Conservation (phyloP, 37 sponge, comb jelly and placozoan genomes). For the Oscarella lobularis region DNA sequence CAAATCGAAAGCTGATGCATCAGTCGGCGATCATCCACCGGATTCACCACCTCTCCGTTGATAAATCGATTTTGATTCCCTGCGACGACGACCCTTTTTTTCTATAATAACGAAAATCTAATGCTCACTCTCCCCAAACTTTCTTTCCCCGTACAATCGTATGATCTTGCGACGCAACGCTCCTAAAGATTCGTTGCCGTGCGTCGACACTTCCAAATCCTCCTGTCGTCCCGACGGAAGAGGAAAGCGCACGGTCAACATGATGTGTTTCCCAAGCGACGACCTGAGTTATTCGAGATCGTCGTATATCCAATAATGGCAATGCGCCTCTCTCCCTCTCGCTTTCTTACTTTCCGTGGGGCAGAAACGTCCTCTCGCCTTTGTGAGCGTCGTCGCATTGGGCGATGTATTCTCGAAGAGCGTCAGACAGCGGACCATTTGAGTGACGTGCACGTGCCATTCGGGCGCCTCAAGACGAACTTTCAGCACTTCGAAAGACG, state of each 20-base stretch:
- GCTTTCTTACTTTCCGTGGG: conserved; percentile 67
- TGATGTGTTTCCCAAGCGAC: neutral
- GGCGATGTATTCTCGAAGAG: conserved; percentile 68
- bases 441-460: conserved; percentile 9
- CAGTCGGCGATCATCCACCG: conserved; percentile 45
- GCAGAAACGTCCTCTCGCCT: conserved; percentile 70
- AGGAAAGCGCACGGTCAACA: conserved; percentile 1
- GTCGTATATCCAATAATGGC: no score
- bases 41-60: conserved; percentile 48
- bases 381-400: conserved; percentile 67
- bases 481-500: neutral
- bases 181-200: conserved; percentile 69
- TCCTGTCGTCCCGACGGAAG: conserved; percentile 12
- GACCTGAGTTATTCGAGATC: no score
- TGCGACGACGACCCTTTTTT: neutral
- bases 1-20: conserved; percentile 53
- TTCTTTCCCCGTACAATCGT: no score
- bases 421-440: conserved; percentile 56
- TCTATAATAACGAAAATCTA: neutral
- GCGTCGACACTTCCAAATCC: conserved; percentile 72
- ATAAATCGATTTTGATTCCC: conserved; percentile 43
- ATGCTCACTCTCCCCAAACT: no score
- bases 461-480: neutral
- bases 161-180: conserved; percentile 59
- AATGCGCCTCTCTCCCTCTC: neutral